These are phyloP conservation scores for Lytechinus variegatus DNA, from an alignment of 35 echinoderm and acorn worm species.

Conservation along the genomic window DNA sequence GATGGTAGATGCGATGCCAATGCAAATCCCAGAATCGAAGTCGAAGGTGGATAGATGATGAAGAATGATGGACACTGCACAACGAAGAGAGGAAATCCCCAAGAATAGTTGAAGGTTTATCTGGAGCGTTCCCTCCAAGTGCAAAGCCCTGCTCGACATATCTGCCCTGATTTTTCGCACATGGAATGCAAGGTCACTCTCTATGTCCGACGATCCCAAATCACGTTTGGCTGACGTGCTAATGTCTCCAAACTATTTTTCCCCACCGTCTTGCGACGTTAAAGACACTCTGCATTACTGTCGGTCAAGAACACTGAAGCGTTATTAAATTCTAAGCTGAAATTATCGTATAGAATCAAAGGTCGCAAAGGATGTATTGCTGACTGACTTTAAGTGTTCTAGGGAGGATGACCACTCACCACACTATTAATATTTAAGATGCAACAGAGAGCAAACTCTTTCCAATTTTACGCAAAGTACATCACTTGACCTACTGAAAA, in stretches of 20 bases:
- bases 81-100: neutral
- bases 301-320: neutral
- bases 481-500: too few relatives aligned
- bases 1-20: too few relatives aligned
- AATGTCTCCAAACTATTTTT: neutral
- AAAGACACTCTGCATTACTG: neutral
- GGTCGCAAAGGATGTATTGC: neutral
- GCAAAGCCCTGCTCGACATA: conserved; percentile 7
- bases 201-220: neutral
- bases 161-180: neutral
- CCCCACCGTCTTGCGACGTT: neutral
- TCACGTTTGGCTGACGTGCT: conserved; percentile 8
- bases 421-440: too few relatives aligned
- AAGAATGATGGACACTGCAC: neutral
- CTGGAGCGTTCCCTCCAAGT: neutral
- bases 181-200: conserved; percentile 2
- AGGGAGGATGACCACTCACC: too few relatives aligned
- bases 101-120: neutral
- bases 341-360: neutral
- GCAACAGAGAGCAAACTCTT: too few relatives aligned
- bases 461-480: too few relatives aligned
- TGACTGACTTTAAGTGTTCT: too few relatives aligned
- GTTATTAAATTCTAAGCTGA: neutral
- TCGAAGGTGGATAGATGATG: neutral
- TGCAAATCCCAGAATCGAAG: too few relatives aligned